These are phyloP conservation scores for Sapayoa aenigma DNA, from an alignment of 2,113 vertebrate species.

Conservation along the genomic window DNA sequence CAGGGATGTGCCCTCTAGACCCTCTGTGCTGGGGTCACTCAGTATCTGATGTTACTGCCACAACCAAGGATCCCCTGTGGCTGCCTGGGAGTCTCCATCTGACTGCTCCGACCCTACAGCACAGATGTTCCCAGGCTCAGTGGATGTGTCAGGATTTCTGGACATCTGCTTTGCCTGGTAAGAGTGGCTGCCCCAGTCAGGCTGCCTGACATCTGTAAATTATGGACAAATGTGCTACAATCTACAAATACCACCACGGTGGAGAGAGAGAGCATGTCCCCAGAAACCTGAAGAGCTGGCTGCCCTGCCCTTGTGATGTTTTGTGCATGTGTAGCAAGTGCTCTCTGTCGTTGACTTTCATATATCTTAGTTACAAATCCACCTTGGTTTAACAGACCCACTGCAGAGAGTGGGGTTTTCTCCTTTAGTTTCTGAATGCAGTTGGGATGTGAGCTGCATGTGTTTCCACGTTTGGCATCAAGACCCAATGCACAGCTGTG, in stretches of 20 bases:
- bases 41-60: neutral
- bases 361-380: neutral
- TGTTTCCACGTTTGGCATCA: neutral
- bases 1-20: slow-evolving; percentile 11
- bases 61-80: neutral
- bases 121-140: neutral
- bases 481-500: neutral
- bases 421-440: neutral
- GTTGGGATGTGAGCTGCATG: neutral
- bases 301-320: neutral
- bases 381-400: neutral
- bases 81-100: neutral
- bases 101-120: neutral
- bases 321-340: neutral
- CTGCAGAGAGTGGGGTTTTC: neutral
- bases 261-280: neutral
- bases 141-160: slow-evolving; percentile 11
- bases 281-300: neutral
- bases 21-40: neutral
- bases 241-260: neutral
- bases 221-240: neutral
- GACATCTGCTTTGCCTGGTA: slow-evolving; percentile 30
- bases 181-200: neutral
- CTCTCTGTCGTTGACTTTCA: neutral
- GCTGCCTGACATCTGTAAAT: slow-evolving; percentile 18